Percentiles rank a stretch among this genome's conserved stretches.
Evolutionary conservation across 2,113 vertebrate genomes (phyloP).

Genomic region (Aspidoscelis tigris): DNA sequence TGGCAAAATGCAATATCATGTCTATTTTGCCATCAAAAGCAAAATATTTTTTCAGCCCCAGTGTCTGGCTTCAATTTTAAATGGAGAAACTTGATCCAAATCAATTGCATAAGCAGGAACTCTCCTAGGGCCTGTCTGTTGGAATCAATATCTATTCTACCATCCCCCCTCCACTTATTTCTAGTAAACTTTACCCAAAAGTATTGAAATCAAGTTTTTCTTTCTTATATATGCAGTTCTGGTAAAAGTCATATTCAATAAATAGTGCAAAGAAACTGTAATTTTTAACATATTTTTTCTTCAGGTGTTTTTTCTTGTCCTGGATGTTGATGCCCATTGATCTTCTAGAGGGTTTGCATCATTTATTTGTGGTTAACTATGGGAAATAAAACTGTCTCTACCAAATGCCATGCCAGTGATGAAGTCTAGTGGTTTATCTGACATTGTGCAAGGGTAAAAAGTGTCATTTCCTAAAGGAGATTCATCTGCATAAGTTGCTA

Average conservation of each 20-base stretch:
- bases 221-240: not conserved
- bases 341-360: too few species aligned
- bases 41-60: slow-evolving; percentile 9
- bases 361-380: too few species aligned
- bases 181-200: slow-evolving; percentile 43
- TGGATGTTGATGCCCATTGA: too few species aligned
- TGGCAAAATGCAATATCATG: slow-evolving; percentile 22
- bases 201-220: slow-evolving; percentile 23
- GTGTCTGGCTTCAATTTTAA: slow-evolving; percentile 26
- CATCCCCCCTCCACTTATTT: slow-evolving; percentile 43
- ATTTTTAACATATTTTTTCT: not conserved
- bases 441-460: too few species aligned
- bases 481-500: too few species aligned
- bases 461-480: too few species aligned
- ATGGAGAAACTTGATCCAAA: slow-evolving; percentile 15
- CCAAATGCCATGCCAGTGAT: too few species aligned
- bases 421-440: too few species aligned
- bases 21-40: not conserved
- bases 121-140: slow-evolving; percentile 16
- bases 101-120: not conserved
- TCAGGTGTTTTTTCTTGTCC: too few species aligned
- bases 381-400: too few species aligned
- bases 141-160: slow-evolving; percentile 42
- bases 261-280: not conserved
- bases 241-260: slow-evolving; percentile 20